Percentiles rank a stretch among this genome's conserved stretches.
Evolutionary conservation across 2,113 vertebrate species (phyloP).

Genomic region (Bambusicola thoracicus): DNA sequence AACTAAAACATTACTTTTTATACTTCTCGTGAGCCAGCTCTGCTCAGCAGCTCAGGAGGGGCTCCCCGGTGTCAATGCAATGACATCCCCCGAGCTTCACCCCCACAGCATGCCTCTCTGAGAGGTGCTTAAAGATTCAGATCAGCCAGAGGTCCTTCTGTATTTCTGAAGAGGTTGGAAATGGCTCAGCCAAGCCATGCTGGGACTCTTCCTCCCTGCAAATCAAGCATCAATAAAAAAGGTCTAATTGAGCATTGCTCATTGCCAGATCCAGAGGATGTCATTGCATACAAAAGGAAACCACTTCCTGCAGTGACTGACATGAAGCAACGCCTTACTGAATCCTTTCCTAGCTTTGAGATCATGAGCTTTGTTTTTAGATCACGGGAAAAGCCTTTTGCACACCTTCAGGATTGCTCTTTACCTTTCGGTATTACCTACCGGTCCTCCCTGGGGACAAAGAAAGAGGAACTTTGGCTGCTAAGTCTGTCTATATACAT

Average conservation of each 20-base stretch:
- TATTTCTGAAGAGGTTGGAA: neutral
- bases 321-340: no score
- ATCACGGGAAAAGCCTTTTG: neutral
- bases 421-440: neutral
- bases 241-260: neutral
- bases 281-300: neutral
- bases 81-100: neutral
- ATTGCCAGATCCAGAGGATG: neutral
- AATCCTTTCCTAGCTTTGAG: neutral
- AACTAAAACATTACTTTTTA: neutral
- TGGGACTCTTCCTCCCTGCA: neutral
- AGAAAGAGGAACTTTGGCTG: neutral
- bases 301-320: neutral
- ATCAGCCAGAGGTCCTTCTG: neutral
- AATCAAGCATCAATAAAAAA: neutral
- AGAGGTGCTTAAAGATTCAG: neutral
- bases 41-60: neutral
- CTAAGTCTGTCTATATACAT: neutral
- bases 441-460: neutral
- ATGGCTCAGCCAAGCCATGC: neutral
- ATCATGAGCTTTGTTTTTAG: neutral
- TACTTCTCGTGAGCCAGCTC: neutral
- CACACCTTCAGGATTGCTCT: neutral
- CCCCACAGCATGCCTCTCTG: neutral
- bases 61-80: fast-evolving